Evolutionary conservation across 2,113 vertebrate species (phyloP).

Genomic region (Dicrurus megarhynchus): DNA sequence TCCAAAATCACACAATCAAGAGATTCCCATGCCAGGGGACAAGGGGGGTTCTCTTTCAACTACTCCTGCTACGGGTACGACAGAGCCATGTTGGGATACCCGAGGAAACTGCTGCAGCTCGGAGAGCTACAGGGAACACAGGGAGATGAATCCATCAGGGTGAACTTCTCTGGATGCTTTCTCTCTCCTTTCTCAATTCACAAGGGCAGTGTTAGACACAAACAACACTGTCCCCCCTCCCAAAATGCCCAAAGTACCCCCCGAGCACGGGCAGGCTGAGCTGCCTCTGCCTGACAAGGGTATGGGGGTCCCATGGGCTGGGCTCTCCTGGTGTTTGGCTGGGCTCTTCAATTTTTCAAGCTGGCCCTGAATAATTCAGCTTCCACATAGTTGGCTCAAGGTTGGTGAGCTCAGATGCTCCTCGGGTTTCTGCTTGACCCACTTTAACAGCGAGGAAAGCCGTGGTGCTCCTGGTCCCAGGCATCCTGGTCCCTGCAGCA

Average conservation of each 20-base stretch:
- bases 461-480: background rate
- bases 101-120: background rate
- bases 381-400: background rate
- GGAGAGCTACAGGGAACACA: fast-evolving
- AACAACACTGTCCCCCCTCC: fast-evolving
- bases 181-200: background rate
- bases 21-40: background rate
- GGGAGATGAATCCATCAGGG: background rate
- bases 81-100: background rate
- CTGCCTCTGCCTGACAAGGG: background rate
- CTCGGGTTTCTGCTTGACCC: constrained; percentile 54
- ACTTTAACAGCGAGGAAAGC: constrained; percentile 2
- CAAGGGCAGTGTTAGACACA: background rate
- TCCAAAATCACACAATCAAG: fast-evolving
- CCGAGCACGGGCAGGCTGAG: background rate
- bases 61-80: fast-evolving
- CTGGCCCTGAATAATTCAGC: constrained; percentile 51
- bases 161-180: background rate
- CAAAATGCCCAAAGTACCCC: background rate
- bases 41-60: background rate
- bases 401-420: background rate
- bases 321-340: background rate
- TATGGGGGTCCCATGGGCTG: background rate
- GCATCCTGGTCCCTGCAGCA: background rate
- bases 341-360: constrained; percentile 48